A percentile compares a stretch with the other conserved stretches of the same genome.
Conservation (phyloP, 2,797 vertebrate genomes). For the Crotalus adamanteus region DNA sequence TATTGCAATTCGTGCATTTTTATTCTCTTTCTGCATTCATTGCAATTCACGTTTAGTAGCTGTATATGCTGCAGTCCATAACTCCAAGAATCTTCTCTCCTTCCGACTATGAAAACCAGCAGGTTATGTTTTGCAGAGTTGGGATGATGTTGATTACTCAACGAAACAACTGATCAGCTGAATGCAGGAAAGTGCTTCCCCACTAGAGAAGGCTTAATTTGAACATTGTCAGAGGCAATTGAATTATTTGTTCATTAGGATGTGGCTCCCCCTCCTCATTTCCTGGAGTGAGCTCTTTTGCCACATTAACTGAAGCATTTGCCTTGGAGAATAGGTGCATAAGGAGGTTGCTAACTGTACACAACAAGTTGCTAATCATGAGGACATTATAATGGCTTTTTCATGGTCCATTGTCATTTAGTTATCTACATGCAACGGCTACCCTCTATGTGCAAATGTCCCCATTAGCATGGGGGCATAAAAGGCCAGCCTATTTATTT, state of each 20-base stretch:
- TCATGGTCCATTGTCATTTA: constrained; percentile 36
- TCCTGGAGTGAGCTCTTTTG: background rate
- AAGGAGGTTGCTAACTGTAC: constrained; percentile 14
- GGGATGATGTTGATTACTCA: constrained; percentile 69
- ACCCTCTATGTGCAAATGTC: constrained; percentile 24
- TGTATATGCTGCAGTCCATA: constrained; percentile 70
- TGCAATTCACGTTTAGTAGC: constrained; percentile 67
- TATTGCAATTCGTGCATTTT: background rate
- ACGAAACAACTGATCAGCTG: constrained; percentile 64
- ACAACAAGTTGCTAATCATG: constrained; percentile 28
- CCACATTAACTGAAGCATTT: constrained; percentile 24
- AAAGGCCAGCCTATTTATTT: constrained; percentile 1
- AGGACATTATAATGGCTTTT: constrained; percentile 31
- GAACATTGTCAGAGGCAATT: constrained; percentile 44
- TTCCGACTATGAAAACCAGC: constrained; percentile 83
- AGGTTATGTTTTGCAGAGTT: constrained; percentile 70
- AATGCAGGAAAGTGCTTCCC: constrained; percentile 79
- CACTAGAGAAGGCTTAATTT: constrained; percentile 73
- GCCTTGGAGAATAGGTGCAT: constrained; percentile 36
- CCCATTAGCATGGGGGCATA: background rate
- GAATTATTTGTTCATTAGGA: constrained; percentile 50
- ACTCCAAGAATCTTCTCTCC: constrained; percentile 74
- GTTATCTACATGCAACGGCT: constrained; percentile 31
- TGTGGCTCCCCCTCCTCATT: background rate
- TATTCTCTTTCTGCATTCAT: background rate